Conservation (phyloP, 1,140 invertebrate genomes). For the Xylocopa sonorina region DNA sequence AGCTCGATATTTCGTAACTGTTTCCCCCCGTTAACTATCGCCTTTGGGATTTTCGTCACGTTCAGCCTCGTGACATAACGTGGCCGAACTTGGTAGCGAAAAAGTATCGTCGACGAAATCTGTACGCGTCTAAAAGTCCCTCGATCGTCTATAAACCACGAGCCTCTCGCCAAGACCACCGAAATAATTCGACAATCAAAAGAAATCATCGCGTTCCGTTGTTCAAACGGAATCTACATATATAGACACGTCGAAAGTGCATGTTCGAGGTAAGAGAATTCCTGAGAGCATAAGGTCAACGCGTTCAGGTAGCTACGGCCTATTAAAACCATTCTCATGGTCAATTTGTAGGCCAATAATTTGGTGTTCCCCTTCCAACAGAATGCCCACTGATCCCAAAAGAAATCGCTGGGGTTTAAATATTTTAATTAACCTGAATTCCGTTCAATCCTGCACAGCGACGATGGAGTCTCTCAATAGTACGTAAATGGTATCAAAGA, state of each 20-base stretch:
- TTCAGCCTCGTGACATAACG: conserved; percentile 34
- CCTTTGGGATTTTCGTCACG: conserved; percentile 44
- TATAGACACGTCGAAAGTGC: too few species aligned
- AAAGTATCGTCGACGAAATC: not conserved
- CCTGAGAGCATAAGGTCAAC: conserved; percentile 5
- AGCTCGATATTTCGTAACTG: conserved; percentile 38
- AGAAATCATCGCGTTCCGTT: too few species aligned
- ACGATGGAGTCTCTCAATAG: not conserved
- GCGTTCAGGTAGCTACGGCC: conserved; percentile 10
- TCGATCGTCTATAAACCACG: not conserved
- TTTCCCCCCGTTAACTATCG: conserved; percentile 9
- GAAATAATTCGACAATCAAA: not conserved
- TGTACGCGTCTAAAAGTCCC: not conserved
- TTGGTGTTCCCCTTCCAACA: not conserved
- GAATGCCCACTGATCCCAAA: not conserved
- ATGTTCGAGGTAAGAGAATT: too few species aligned
- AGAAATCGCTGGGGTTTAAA: not conserved
- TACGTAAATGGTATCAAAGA: not conserved
- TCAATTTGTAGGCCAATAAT: conserved; percentile 6
- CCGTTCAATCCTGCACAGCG: not conserved
- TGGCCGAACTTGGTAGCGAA: conserved; percentile 29
- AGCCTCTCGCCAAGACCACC: not conserved
- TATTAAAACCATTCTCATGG: conserved; percentile 20
- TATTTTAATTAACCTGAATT: not conserved
- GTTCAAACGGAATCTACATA: too few species aligned